Conservation (phyloP, 2,888 invertebrate species). For the Podabrus alpinus region DNA sequence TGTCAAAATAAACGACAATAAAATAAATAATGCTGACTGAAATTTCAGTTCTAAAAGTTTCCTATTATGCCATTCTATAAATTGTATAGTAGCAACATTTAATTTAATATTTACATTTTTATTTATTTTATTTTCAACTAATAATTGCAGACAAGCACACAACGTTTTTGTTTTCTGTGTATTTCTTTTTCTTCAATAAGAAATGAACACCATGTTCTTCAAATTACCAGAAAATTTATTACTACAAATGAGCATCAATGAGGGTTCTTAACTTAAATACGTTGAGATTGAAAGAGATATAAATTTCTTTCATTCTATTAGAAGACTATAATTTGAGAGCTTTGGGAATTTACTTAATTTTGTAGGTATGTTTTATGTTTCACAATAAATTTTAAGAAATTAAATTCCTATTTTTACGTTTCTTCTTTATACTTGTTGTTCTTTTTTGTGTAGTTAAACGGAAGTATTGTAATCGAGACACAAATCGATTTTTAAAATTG, state of each 20-base stretch:
- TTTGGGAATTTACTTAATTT: background rate
- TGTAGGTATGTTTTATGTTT: background rate
- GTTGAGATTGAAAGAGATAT: background rate
- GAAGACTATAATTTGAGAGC: background rate
- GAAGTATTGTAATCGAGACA: background rate
- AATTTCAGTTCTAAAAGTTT: background rate
- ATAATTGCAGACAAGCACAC: background rate
- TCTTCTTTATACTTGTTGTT: too few species aligned
- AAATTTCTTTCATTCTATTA: background rate
- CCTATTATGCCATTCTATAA: background rate
- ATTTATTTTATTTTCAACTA: background rate
- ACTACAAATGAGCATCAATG: background rate
- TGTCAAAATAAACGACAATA: background rate
- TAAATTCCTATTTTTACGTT: background rate
- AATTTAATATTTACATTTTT: background rate
- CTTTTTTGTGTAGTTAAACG: background rate
- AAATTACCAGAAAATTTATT: background rate
- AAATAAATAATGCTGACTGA: background rate
- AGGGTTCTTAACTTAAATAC: background rate
- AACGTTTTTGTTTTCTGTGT: background rate
- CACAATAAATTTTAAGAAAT: background rate
- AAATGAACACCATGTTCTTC: background rate
- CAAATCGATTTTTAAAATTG: background rate
- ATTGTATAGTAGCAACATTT: background rate
- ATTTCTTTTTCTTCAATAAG: background rate